These are phyloP conservation scores for Pammene fasciana DNA, from an alignment of 2,888 invertebrate genomes.

Conservation along the genomic window DNA sequence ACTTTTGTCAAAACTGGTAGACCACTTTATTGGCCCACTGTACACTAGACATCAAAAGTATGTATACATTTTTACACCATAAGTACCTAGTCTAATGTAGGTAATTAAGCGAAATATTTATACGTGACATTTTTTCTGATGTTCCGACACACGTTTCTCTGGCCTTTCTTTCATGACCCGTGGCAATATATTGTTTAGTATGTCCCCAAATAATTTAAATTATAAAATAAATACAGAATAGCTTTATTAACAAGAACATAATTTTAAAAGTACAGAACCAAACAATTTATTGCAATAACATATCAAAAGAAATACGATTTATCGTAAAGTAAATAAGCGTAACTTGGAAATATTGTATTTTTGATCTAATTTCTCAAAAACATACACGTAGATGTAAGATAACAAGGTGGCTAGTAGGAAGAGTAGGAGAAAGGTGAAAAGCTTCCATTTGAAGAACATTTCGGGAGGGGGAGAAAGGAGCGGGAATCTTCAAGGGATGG, in stretches of 20 bases:
- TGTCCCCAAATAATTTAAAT: not conserved
- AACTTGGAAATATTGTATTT: conserved; percentile 55
- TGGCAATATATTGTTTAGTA: too few relatives aligned
- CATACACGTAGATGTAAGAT: conserved; percentile 60
- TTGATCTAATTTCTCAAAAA: conserved; percentile 55
- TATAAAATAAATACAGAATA: not conserved
- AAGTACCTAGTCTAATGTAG: too few relatives aligned
- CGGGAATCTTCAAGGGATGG: not conserved
- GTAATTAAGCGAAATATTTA: too few relatives aligned
- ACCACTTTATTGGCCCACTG: too few relatives aligned
- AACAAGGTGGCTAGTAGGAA: conserved; percentile 51
- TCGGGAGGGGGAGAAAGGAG: not conserved
- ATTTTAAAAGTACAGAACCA: not conserved
- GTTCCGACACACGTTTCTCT: too few relatives aligned
- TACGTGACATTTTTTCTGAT: too few relatives aligned
- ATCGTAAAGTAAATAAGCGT: conserved; percentile 57
- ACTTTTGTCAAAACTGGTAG: too few relatives aligned
- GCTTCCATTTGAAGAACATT: conserved; percentile 61
- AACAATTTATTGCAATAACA: not conserved
- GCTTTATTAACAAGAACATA: not conserved
- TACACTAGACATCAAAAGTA: too few relatives aligned
- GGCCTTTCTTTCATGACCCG: too few relatives aligned
- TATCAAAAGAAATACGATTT: not conserved
- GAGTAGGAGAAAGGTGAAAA: conserved; percentile 49
- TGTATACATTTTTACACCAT: too few relatives aligned